These are phyloP conservation scores for human DNA, from an alignment of 2,113 vertebrate genomes.

Conservation along the genomic window GRCh38 chr1:226470501-226471000, in stretches of 20 bases:
- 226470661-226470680: background rate
- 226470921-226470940: background rate
- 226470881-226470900: too few species aligned
- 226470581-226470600: background rate
- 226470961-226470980: background rate
- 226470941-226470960: background rate
- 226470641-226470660: background rate
- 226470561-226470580: background rate
- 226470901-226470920: background rate
- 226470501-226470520: background rate
- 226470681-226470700: background rate
- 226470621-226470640: background rate
- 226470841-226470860: background rate
- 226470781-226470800: too few species aligned
- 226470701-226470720: background rate
- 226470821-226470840: background rate
- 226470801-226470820: rapidly evolving
- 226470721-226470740: background rate
- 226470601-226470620: background rate
- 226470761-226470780: background rate
- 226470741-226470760: background rate
- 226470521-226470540: background rate
- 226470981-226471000: background rate
- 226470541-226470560: background rate
- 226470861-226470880: too few species aligned